These are phyloP conservation scores for Drosophila ambigua DNA, from an alignment of 1,140 invertebrate species.

Conservation along the genomic window DNA sequence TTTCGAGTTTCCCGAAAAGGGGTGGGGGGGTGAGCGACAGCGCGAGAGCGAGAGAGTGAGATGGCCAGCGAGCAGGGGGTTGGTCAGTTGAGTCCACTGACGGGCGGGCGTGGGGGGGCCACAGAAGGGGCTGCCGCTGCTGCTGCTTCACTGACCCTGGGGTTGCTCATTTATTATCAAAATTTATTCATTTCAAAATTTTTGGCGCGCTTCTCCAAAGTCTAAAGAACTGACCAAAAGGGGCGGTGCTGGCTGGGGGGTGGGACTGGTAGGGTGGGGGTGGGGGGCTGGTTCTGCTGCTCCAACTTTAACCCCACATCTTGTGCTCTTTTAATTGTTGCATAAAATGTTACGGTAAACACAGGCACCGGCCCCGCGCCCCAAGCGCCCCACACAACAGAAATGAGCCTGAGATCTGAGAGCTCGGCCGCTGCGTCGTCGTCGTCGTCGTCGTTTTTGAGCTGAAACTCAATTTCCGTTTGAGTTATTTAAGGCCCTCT, in stretches of 20 bases:
- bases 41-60: not conserved
- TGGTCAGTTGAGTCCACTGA: constrained; percentile 11
- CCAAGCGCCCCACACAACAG: constrained; percentile 8
- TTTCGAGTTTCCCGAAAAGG: constrained; percentile 15
- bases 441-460: constrained; percentile 41
- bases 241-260: not conserved
- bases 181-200: constrained; percentile 26
- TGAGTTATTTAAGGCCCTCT: constrained; percentile 65
- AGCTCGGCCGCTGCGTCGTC: constrained; percentile 5
- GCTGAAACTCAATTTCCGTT: constrained; percentile 74
- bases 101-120: no score
- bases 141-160: not conserved
- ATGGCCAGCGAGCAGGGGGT: constrained; percentile 1
- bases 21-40: not conserved
- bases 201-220: constrained; percentile 5
- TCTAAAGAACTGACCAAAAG: constrained; percentile 4
- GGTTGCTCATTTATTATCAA: constrained; percentile 43
- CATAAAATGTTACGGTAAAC: constrained; percentile 55
- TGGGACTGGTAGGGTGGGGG: not conserved
- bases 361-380: constrained; percentile 10
- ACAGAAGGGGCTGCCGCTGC: no score
- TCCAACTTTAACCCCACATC: constrained; percentile 1
- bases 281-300: no score
- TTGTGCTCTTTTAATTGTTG: constrained; percentile 71
- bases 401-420: not conserved